A percentile compares a stretch with the other conserved stretches of the same genome.
Evolutionary conservation across 2,888 invertebrate genomes (phyloP).

Genomic region (Euclidia mi): DNA sequence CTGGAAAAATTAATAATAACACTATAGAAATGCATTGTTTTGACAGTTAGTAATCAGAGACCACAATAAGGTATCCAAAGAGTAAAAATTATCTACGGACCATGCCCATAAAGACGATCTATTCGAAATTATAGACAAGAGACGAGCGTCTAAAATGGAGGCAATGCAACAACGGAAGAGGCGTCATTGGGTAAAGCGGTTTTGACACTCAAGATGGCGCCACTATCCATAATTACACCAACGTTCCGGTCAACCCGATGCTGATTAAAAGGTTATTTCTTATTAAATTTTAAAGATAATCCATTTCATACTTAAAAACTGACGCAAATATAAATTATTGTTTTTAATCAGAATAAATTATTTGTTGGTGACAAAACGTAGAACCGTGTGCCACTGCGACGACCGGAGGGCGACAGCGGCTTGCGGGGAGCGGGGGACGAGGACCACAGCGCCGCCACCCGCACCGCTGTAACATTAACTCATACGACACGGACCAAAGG

Average conservation of each 20-base stretch:
- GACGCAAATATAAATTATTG: neutral
- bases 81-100: slow-evolving; percentile 90
- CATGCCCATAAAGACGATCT: slow-evolving; percentile 87
- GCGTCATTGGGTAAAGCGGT: slow-evolving; percentile 42
- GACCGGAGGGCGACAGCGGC: too few species aligned
- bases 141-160: slow-evolving; percentile 83
- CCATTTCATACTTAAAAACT: neutral
- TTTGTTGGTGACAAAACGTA: too few species aligned
- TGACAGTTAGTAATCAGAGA: slow-evolving; percentile 82
- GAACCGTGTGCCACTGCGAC: too few species aligned
- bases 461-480: too few species aligned
- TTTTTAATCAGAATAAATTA: too few species aligned
- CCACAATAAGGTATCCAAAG: slow-evolving; percentile 83
- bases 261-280: neutral
- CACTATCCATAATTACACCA: neutral
- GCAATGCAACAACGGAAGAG: slow-evolving; percentile 53
- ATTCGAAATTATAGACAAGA: slow-evolving; percentile 88
- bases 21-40: slow-evolving; percentile 74
- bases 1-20: slow-evolving; percentile 76
- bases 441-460: too few species aligned
- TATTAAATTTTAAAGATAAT: neutral
- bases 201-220: slow-evolving; percentile 42
- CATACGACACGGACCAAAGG: too few species aligned
- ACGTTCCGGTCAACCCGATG: slow-evolving; percentile 27
- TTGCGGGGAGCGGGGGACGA: too few species aligned